These are phyloP conservation scores for Orientallactaga bullata DNA, from an alignment of 2,113 vertebrate species.

Conservation along the genomic window DNA sequence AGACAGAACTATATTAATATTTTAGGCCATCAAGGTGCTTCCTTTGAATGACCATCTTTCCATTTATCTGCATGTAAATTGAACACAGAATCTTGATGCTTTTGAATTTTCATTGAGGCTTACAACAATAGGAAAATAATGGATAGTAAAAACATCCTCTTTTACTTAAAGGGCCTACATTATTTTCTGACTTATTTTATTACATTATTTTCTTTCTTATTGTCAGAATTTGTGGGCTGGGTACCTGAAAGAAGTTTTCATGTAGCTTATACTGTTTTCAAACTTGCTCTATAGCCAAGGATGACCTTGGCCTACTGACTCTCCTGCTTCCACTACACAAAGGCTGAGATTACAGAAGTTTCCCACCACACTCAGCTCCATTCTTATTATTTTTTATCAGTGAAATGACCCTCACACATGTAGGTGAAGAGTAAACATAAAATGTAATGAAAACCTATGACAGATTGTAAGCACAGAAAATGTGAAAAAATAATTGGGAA, in stretches of 20 bases:
- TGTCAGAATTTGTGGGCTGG: too few species aligned
- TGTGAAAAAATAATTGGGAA: background rate
- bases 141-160: background rate
- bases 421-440: background rate
- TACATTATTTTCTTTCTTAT: background rate
- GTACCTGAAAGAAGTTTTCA: background rate
- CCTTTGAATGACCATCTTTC: background rate
- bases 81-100: background rate
- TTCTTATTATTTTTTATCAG: background rate
- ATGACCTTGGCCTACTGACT: too few species aligned
- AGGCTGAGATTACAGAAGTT: background rate
- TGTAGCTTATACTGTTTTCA: background rate
- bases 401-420: background rate
- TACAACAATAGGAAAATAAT: background rate
- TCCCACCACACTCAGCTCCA: too few species aligned
- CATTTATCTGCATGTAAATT: background rate
- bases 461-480: too few species aligned
- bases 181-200: background rate
- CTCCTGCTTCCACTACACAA: fast-evolving
- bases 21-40: background rate
- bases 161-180: background rate
- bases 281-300: background rate
- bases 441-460: background rate
- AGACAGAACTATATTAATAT: background rate
- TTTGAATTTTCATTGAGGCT: background rate